A percentile compares a stretch with the other conserved stretches of the same genome.
Conservation (phyloP, 2,888 invertebrate species). For the Macrosoma leucophasiata region DNA sequence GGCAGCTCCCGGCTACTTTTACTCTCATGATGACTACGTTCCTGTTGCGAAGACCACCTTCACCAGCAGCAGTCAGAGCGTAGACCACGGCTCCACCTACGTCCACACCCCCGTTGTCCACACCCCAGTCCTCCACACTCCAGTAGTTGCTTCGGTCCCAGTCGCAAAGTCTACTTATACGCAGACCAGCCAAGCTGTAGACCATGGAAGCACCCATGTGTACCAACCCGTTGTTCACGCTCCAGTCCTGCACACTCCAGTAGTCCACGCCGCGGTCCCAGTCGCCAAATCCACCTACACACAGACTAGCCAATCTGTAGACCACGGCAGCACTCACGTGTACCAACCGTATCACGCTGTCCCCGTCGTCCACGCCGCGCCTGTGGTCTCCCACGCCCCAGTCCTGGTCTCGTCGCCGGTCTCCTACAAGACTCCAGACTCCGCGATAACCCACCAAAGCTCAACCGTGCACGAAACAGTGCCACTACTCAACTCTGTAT, state of each 20-base stretch:
- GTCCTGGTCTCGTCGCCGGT: slow-evolving; percentile 24
- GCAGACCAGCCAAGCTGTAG: slow-evolving; percentile 33
- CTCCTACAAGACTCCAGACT: slow-evolving; percentile 45
- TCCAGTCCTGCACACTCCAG: slow-evolving; percentile 30
- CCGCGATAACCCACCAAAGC: slow-evolving; percentile 68
- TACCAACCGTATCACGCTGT: slow-evolving; percentile 29
- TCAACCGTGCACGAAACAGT: slow-evolving; percentile 59
- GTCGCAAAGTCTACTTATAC: slow-evolving; percentile 37
- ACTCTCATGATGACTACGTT: slow-evolving; percentile 36
- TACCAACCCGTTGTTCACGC: slow-evolving; percentile 27
- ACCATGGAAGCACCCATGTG: slow-evolving; percentile 33
- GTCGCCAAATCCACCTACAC: slow-evolving; percentile 35
- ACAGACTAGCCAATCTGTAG: slow-evolving; percentile 55
- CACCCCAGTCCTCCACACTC: too few species aligned
- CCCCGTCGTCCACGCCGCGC: slow-evolving; percentile 30
- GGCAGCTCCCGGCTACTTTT: slow-evolving; percentile 41
- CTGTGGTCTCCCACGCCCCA: slow-evolving; percentile 24
- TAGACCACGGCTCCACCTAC: slow-evolving; percentile 46
- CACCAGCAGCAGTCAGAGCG: slow-evolving; percentile 40
- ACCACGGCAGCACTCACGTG: slow-evolving; percentile 39
- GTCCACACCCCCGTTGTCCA: slow-evolving; percentile 26
- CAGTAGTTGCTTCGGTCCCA: slow-evolving; percentile 28
- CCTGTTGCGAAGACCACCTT: slow-evolving; percentile 41
- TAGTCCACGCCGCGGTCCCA: slow-evolving; percentile 37
- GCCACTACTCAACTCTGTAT: slow-evolving; percentile 41